Base-by-base conservation (phyloP, 2,888 invertebrate genomes). In the Hirtodrosophila trivittata region DNA sequence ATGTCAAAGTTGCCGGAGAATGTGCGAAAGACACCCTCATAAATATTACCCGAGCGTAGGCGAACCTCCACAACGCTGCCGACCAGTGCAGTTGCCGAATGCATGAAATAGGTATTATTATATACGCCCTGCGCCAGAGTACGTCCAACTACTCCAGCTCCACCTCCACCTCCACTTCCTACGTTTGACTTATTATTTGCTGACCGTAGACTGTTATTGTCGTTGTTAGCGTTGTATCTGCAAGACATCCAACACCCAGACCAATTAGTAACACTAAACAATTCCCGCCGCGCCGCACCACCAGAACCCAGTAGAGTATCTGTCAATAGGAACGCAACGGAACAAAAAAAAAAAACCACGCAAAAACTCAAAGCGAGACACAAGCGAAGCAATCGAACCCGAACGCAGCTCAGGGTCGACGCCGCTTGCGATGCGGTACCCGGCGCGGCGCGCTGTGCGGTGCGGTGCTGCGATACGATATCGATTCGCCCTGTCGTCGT, bases 21-120 rank as follows among this genome's bases (percentile, higher is more conserved):
- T 32, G 97, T 97, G 89, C 94, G 94, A 89, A 97, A 96, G 65
- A 97, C 94, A 14, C 97, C 97, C 92, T 97, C 97, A 93, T 95
- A 97, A 55, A 95, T 92, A 80, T 94, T 94, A 72, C 97, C 97
- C 77, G 96, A 96, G 89, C 95, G 94, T 51, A 97, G 95, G 87
- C 95, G 94, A 81, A 96, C 94, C 91, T 95, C 94, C 60, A 96
- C 96, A 71, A 93, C 92, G 89, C 95, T 95, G 66, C 97, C 97
- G 68, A 97, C 95, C 89, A 97, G 94, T 73, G 95, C 94, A 51
- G 96, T 95, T 65, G 95, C 94, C 39, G 96, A 95, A 92, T 97
- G 96, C 95, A 97, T 96, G 91, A 97, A 97, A 91, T 95, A 94
- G 72, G 95, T 94, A 93, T 97, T 97, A 88, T 94, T 95, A 91